Conservation (phyloP, 2,888 invertebrate genomes). For the Parnassius apollo region DNA sequence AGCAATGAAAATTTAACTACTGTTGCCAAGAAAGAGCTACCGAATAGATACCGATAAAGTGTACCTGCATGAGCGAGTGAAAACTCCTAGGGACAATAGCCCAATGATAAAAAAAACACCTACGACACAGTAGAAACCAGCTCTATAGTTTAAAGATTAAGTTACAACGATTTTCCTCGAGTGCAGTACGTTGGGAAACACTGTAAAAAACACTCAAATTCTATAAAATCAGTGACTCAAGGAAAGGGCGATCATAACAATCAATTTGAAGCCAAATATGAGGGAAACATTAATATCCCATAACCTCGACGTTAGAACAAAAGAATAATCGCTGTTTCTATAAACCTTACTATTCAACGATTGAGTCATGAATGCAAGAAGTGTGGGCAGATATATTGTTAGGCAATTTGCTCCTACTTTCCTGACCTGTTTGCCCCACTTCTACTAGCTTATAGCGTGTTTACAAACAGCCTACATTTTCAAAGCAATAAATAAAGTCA, state of each 20-base stretch:
- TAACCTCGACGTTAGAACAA: slow-evolving; percentile 15
- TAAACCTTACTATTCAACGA: slow-evolving; percentile 8
- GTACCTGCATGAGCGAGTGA: too few species aligned
- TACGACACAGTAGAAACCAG: too few species aligned
- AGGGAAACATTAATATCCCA: slow-evolving; percentile 9
- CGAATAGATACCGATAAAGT: too few species aligned
- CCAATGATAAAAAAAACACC: too few species aligned
- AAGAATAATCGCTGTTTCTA: slow-evolving; percentile 5
- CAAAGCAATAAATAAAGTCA: too few species aligned
- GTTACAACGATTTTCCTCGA: not conserved
- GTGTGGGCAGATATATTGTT: slow-evolving; percentile 19
- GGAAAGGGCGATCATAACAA: not conserved
- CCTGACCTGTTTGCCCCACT: slow-evolving; percentile 14
- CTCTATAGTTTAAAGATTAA: too few species aligned
- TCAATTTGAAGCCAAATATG: slow-evolving; percentile 4
- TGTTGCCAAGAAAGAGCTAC: too few species aligned
- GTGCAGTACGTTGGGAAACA: not conserved
- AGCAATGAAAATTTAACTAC: too few species aligned
- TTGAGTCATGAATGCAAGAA: slow-evolving; percentile 17
- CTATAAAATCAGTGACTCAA: not conserved
- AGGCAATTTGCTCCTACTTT: slow-evolving; percentile 19
- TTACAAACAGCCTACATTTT: too few species aligned
- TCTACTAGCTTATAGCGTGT: not conserved
- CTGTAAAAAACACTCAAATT: not conserved
- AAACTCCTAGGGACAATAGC: too few species aligned